A percentile compares a stretch with the other conserved stretches of the same genome.
These are phyloP conservation scores for Vesta saturnalis DNA, from an alignment of 2,888 invertebrate species.

Conservation along the genomic window DNA sequence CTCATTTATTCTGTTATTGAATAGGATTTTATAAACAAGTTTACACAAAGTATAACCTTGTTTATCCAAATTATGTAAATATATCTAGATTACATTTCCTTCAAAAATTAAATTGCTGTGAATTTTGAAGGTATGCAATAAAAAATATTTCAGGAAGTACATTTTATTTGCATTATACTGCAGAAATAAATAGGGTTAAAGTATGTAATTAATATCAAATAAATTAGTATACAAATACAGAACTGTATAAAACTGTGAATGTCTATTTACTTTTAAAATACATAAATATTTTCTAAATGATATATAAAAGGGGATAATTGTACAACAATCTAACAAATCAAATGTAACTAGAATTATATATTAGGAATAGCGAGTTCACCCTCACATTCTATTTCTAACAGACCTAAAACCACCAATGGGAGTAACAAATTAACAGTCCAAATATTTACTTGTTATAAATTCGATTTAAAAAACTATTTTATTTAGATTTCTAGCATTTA, in stretches of 20 bases:
- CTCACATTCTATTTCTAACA: constrained; percentile 23
- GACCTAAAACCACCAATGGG: background rate
- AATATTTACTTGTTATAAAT: constrained; percentile 30
- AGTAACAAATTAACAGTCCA: constrained; percentile 28
- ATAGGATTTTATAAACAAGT: too few species aligned
- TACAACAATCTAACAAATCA: background rate
- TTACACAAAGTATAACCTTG: too few species aligned
- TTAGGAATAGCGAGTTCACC: constrained; percentile 19
- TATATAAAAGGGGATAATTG: too few species aligned
- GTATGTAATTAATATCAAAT: background rate
- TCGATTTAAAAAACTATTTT: constrained; percentile 37
- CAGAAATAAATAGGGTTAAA: background rate
- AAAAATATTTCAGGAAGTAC: background rate
- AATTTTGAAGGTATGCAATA: background rate
- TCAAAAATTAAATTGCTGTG: too few species aligned
- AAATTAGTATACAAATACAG: background rate
- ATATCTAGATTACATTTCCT: too few species aligned
- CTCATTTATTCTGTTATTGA: too few species aligned
- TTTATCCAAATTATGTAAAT: too few species aligned
- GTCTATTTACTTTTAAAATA: constrained; percentile 9
- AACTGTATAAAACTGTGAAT: background rate
- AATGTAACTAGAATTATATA: constrained; percentile 9
- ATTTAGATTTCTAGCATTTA: constrained; percentile 36
- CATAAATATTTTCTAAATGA: constrained; percentile 6
- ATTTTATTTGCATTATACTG: background rate